Conservation (phyloP, 1,140 invertebrate species). For the Papilio polyxenes region DNA sequence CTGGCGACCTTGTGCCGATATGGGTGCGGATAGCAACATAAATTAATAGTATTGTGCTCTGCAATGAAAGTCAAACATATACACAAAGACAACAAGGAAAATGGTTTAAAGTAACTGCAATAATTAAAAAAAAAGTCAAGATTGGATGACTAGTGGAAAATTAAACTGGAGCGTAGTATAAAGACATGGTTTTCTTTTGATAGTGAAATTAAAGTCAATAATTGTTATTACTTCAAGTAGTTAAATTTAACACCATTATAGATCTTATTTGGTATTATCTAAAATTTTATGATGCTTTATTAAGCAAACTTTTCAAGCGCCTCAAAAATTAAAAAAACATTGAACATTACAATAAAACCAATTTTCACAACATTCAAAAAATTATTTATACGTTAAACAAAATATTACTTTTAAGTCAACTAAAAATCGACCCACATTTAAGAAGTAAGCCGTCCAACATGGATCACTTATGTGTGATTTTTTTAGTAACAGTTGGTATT, state of each 20-base stretch:
- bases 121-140: no score
- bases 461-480: background rate
- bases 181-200: background rate
- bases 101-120: background rate
- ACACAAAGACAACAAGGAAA: background rate
- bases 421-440: background rate
- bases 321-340: no score
- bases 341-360: no score
- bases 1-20: conserved; percentile 51
- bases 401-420: no score
- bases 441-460: background rate
- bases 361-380: no score
- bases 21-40: conserved; percentile 19
- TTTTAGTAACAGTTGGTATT: background rate
- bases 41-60: background rate
- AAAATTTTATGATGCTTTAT: no score
- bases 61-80: background rate
- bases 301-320: no score
- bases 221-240: no score
- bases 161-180: background rate
- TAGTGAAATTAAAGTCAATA: background rate
- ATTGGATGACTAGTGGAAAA: no score
- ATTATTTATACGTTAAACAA: no score
- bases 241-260: no score
- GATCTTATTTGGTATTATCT: no score